Evolutionary conservation across 2,113 vertebrate genomes (phyloP).

Genomic region (Climacteris rufus): DNA sequence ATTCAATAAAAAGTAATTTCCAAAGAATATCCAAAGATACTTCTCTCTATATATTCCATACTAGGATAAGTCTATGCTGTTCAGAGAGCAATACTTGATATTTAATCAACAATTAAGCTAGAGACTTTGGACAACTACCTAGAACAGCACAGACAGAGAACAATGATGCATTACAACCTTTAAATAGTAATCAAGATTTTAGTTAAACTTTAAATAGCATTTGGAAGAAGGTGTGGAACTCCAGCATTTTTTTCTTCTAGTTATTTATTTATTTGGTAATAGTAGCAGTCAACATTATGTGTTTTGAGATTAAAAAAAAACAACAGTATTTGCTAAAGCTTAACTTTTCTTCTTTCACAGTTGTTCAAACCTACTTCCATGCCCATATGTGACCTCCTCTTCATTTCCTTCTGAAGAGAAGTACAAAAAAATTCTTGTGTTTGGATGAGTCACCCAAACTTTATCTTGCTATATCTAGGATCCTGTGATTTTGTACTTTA

Average conservation of each 20-base stretch:
- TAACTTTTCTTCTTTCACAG: not conserved
- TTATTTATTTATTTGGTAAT: constrained; percentile 1
- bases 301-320: not conserved
- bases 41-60: not conserved
- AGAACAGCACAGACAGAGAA: not conserved
- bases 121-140: not conserved
- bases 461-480: not conserved
- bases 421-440: not conserved
- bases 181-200: not conserved
- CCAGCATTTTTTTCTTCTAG: not conserved
- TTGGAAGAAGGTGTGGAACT: not conserved
- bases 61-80: not conserved
- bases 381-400: not conserved
- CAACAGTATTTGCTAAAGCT: not conserved
- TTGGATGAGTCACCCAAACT: constrained; percentile 5
- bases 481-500: not conserved
- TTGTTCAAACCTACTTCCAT: not conserved
- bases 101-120: not conserved
- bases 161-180: not conserved
- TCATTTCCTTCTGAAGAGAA: not conserved
- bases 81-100: not conserved
- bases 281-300: not conserved
- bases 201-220: constrained; percentile 32
- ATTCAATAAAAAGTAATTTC: not conserved
- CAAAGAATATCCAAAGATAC: not conserved